These are phyloP conservation scores for Aphrophora alni DNA, from an alignment of 2,888 invertebrate genomes.

Conservation along the genomic window DNA sequence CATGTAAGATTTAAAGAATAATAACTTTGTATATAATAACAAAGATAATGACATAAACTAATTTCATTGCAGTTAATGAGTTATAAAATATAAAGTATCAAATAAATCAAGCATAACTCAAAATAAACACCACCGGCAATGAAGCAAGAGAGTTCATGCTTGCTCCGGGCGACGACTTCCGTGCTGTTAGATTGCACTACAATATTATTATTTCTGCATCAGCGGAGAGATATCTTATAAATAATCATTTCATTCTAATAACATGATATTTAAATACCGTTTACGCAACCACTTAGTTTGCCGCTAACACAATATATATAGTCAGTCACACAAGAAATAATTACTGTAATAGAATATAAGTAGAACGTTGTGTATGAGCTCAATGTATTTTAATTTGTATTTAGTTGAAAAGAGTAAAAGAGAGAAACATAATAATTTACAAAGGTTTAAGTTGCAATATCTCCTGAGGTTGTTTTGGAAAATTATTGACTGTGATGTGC, in stretches of 20 bases:
- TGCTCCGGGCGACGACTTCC: background rate
- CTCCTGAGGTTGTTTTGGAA: background rate
- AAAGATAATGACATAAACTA: too few relatives aligned
- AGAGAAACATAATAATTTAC: conserved; percentile 2
- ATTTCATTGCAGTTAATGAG: background rate
- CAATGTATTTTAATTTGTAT: conserved; percentile 1
- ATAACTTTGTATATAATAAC: too few relatives aligned
- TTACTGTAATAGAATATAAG: background rate
- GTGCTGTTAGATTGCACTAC: background rate
- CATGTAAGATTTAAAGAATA: too few relatives aligned
- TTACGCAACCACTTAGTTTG: background rate
- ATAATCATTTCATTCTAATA: background rate
- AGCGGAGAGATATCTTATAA: background rate
- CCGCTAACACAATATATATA: background rate
- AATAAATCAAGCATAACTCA: background rate
- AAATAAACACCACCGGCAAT: background rate
- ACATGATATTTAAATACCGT: background rate
- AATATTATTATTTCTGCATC: background rate
- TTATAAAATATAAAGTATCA: background rate
- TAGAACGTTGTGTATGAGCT: background rate
- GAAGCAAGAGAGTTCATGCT: background rate
- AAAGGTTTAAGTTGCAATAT: background rate
- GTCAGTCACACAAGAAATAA: background rate
- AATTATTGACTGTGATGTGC: background rate
- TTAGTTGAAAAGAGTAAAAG: background rate